phyloP scores from a whole-genome alignment of 2,888 invertebrate genomes.

The Drosophila paramelanica region DNA sequence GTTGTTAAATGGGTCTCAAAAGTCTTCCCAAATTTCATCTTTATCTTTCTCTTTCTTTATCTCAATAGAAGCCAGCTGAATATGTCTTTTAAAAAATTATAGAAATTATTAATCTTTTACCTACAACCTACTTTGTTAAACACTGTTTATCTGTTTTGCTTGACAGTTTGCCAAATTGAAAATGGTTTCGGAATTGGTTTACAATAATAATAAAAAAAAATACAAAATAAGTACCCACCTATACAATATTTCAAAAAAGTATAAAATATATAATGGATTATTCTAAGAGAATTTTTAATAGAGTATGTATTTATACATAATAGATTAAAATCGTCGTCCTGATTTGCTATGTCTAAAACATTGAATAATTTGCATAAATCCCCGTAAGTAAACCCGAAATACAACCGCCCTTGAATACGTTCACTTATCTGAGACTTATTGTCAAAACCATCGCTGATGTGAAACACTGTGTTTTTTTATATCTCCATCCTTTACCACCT shows the following conservation, averaged over 20 bases:
- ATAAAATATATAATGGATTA: too few species aligned
- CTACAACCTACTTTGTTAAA: not conserved
- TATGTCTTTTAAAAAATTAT: not conserved
- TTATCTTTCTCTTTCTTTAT: not conserved
- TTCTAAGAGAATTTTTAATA: too few species aligned
- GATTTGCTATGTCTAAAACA: not conserved
- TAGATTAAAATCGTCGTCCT: too few species aligned
- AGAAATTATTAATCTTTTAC: not conserved
- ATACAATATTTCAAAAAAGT: too few species aligned
- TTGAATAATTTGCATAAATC: slow-evolving; percentile 7
- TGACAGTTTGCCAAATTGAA: not conserved
- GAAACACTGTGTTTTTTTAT: not conserved
- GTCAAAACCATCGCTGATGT: slow-evolving; percentile 1
- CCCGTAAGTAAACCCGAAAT: slow-evolving; percentile 1
- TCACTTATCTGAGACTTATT: slow-evolving; percentile 8
- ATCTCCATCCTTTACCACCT: slow-evolving; percentile 1
- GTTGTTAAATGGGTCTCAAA: slow-evolving; percentile 97
- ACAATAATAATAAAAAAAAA: too few species aligned
- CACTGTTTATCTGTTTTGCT: not conserved
- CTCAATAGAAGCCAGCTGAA: not conserved
- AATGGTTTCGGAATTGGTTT: not conserved
- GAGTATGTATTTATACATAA: too few species aligned
- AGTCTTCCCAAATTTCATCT: slow-evolving; percentile 99
- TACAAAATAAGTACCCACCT: too few species aligned
- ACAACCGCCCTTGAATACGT: slow-evolving; percentile 1